Percentiles rank a stretch among this genome's conserved stretches.
phyloP scores from a whole-genome alignment of 2,797 vertebrate genomes.

The Sebastes baramenuke region DNA sequence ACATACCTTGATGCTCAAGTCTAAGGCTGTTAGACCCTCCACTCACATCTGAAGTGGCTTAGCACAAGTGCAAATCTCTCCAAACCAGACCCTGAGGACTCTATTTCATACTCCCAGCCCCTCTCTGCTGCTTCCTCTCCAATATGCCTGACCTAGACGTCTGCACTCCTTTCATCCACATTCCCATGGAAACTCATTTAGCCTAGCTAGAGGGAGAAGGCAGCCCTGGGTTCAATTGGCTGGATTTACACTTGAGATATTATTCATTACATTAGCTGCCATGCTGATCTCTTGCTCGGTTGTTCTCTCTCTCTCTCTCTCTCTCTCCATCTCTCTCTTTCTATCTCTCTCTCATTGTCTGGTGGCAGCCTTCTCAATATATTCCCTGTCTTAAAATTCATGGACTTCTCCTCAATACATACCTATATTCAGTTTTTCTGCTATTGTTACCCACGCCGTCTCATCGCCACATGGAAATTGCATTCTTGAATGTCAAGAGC shows the following conservation, averaged over 20 bases:
- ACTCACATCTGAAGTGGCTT: conserved; percentile 81
- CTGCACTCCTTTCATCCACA: conserved; percentile 78
- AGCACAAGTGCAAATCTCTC: conserved; percentile 81
- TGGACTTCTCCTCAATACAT: conserved; percentile 72
- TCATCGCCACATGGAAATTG: conserved; percentile 73
- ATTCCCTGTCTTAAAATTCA: conserved; percentile 83
- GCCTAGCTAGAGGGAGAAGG: conserved; percentile 77
- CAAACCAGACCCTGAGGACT: conserved; percentile 82
- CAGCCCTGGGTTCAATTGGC: conserved; percentile 82
- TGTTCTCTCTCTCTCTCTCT: conserved; percentile 55
- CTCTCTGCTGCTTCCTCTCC: conserved; percentile 75
- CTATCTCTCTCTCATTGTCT: conserved; percentile 72
- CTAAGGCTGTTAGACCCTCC: conserved; percentile 81
- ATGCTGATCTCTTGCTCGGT: conserved; percentile 78
- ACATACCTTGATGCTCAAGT: conserved; percentile 79
- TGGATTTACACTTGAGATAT: conserved; percentile 85
- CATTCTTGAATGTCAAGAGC: conserved; percentile 76
- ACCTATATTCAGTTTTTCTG: conserved; percentile 68
- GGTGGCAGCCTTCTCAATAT: conserved; percentile 72
- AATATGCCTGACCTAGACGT: conserved; percentile 81
- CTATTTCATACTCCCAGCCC: conserved; percentile 78
- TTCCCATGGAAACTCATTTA: conserved; percentile 85
- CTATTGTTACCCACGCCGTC: conserved; percentile 55
- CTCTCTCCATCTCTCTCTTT: conserved; percentile 31
- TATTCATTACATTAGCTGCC: conserved; percentile 85